Evolutionary conservation across 1,140 invertebrate genomes (phyloP).

Genomic region (Aphelenchoides fujianensis): DNA sequence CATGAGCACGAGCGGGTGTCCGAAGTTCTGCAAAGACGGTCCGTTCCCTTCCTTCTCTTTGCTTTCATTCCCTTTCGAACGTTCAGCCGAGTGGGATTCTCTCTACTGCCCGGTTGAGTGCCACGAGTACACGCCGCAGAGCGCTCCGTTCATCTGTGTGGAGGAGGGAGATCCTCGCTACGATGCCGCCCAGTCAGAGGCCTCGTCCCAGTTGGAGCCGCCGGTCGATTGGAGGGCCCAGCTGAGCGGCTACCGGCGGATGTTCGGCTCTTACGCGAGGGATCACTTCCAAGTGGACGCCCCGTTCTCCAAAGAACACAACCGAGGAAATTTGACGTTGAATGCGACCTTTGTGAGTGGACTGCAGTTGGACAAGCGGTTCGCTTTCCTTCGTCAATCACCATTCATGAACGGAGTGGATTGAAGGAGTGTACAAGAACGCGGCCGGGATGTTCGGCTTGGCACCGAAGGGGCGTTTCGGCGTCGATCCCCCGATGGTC

Average conservation of each 20-base stretch:
- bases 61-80: no score
- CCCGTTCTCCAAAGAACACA: background rate
- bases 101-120: background rate
- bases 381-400: no score
- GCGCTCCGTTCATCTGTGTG: background rate
- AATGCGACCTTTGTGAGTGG: background rate
- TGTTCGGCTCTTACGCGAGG: background rate
- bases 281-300: background rate
- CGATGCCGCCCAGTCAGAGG: background rate
- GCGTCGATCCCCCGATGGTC: background rate
- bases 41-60: no score
- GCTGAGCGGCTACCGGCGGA: background rate
- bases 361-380: background rate
- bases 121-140: background rate
- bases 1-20: no score
- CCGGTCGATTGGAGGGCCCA: background rate
- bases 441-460: no score
- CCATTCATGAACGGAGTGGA: no score
- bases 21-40: no score
- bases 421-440: no score
- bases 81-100: no score
- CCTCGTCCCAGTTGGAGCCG: background rate
- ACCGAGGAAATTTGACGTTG: background rate
- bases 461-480: no score
- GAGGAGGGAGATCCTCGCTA: background rate